Percentiles rank a stretch among this genome's conserved stretches.
Conservation (phyloP, 2,113 vertebrate genomes). For the Cettia cetti region DNA sequence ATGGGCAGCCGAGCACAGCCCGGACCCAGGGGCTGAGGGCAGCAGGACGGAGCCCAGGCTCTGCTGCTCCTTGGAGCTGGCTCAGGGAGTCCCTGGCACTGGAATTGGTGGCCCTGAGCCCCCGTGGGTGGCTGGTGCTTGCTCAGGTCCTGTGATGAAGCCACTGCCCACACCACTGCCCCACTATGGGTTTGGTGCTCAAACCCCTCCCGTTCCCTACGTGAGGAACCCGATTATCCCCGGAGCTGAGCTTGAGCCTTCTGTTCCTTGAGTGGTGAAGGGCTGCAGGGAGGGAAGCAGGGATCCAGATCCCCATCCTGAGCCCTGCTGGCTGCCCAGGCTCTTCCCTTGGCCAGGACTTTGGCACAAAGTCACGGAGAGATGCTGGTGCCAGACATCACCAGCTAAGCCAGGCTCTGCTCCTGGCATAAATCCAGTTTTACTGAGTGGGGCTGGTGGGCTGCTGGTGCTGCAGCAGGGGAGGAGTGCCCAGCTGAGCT, state of each 20-base stretch:
- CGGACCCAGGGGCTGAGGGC: background rate
- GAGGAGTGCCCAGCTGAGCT: background rate
- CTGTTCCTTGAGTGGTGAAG: background rate
- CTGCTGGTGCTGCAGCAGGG: background rate
- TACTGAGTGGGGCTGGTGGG: background rate
- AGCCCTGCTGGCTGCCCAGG: background rate
- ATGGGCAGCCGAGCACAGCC: background rate
- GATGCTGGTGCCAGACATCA: background rate
- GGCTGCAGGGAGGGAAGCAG: background rate
- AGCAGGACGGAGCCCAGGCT: background rate
- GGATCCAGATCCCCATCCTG: background rate
- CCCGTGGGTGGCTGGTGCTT: background rate
- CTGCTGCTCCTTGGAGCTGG: background rate
- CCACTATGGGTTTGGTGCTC: background rate
- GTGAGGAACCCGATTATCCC: background rate
- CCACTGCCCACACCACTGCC: background rate
- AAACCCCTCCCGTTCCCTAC: fast-evolving
- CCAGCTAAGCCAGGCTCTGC: background rate
- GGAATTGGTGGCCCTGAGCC: background rate
- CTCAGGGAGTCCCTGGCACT: background rate
- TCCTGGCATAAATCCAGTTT: background rate
- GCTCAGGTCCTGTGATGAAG: fast-evolving
- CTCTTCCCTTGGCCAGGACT: background rate
- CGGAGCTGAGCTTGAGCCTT: background rate
- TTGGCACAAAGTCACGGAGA: background rate